Base-by-base conservation (phyloP, 2,888 invertebrate genomes). In the Dascillus cervinus region DNA sequence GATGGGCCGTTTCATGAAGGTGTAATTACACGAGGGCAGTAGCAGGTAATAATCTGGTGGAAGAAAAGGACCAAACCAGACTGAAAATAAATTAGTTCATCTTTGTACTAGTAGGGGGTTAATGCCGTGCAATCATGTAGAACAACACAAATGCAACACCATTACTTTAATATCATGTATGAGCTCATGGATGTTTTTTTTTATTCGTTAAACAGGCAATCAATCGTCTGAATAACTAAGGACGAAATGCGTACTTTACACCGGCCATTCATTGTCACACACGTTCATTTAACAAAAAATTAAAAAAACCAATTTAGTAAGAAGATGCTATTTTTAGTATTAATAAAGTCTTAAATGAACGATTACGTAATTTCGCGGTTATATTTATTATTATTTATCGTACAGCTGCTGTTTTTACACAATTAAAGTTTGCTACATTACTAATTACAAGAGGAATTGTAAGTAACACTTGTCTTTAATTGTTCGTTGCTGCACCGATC, bases 401-500 rank as follows among this genome's bases (percentile, higher is more conserved):
- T 53, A 56, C 64, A 64, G 64, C 63, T 64, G 64, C 51, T 60
- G 59, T 62, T 64, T 61, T 64, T 64, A 56, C 60, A 60, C 62
- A 63, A 62, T 63, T 63, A 62, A 60, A 60, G 56, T 58, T 58
- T 55, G 60, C 59, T 59, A 58, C 56, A 60, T 62, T 56, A 57
- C 52, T 60, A 60, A 63, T 62, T 62, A 61, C 46, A 42, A 47
- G 53, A 55, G 48, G 51, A 56, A 55, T 55, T 58, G 56, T 60
- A 60, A 60, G 62, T 60, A 60, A 62, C 62, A 62, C 61, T 62
- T 62, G 62, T 57, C 54, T 61, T 60, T 62, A 63, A 64, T 64
- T 62, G 59, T 53, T 50, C 45, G 46, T 56, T n/a, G n/a, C 5
- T 17, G 17, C 17, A 17, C 4, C 5, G 17, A 17, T 17, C 17